Conservation (phyloP, 1,140 invertebrate species). For the Tetragonula clypearis region DNA sequence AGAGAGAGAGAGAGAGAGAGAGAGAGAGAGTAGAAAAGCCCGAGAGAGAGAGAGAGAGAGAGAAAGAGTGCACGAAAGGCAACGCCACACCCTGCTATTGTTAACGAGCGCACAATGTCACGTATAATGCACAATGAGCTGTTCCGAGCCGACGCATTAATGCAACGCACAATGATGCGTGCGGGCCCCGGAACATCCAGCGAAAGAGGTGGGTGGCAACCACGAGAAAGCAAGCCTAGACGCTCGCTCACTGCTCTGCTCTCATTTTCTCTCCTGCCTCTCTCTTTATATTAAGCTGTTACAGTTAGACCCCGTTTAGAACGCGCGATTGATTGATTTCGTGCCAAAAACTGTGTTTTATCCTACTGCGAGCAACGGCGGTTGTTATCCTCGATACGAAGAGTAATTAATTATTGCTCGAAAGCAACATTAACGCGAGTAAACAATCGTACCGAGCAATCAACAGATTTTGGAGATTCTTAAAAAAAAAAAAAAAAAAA, state of each 20-base stretch:
- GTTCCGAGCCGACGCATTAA: conserved; percentile 60
- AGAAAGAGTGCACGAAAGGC: neutral
- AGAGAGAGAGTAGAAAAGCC: no score
- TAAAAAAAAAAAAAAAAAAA: no score
- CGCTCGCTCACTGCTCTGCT: neutral
- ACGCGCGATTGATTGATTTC: neutral
- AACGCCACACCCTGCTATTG: conserved; percentile 63
- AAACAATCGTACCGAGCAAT: no score
- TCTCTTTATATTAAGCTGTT: neutral
- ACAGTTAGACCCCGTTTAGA: neutral
- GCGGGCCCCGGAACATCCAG: conserved; percentile 10
- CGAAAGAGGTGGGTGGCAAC: neutral
- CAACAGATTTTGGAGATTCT: no score
- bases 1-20: no score
- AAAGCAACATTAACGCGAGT: no score
- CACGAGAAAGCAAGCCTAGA: neutral
- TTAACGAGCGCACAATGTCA: conserved; percentile 66
- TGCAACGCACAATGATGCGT: conserved; percentile 57
- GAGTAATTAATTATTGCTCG: no score
- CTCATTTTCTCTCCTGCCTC: neutral
- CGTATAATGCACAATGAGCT: conserved; percentile 67
- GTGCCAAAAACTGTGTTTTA: neutral
- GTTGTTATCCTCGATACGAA: no score
- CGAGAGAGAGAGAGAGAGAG: no score
- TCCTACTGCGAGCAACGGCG: no score